These are phyloP conservation scores for Quiscalus mexicanus DNA, from an alignment of 2,113 vertebrate genomes.

Conservation along the genomic window DNA sequence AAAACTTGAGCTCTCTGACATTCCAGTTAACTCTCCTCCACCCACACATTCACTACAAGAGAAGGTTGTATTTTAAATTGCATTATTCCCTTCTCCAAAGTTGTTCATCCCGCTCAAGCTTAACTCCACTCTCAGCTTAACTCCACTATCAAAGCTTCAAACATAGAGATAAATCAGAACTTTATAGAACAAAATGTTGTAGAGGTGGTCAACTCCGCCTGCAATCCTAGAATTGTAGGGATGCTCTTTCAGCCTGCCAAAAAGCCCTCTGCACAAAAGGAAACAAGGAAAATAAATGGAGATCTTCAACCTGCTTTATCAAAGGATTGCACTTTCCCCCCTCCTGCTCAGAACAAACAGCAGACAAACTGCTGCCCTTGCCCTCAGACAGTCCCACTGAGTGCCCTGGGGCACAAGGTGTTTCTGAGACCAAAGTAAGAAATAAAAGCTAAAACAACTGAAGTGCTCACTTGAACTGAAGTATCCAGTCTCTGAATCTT, in stretches of 20 bases:
- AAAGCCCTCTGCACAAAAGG: neutral
- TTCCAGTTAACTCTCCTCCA: neutral
- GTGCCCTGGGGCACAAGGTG: neutral
- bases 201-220: neutral
- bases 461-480: neutral
- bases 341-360: neutral
- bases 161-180: neutral
- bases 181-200: neutral
- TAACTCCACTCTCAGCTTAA: neutral
- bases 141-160: neutral
- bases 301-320: neutral
- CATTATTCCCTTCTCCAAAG: neutral
- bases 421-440: neutral
- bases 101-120: neutral
- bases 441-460: neutral
- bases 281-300: neutral
- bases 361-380: neutral
- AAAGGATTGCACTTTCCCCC: neutral
- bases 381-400: neutral
- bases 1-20: neutral
- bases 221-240: neutral
- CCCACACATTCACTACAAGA: neutral
- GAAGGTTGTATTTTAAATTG: neutral
- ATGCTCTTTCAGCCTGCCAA: neutral
- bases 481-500: neutral